Percentiles rank a stretch among this genome's conserved stretches.
phyloP scores from a whole-genome alignment of 2,113 vertebrate genomes.

The Coregonus clupeaformis region DNA sequence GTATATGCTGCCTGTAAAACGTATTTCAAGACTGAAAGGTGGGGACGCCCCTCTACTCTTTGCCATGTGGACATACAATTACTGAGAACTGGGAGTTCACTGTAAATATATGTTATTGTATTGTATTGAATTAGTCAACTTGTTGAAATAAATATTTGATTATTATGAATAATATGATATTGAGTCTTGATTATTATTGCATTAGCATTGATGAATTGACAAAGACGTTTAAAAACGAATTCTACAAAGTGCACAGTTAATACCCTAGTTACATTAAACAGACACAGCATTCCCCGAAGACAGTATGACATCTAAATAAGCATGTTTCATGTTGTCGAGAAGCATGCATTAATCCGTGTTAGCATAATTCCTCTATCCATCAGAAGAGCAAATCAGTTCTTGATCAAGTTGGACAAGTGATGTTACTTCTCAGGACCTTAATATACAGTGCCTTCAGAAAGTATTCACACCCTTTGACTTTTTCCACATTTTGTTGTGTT shows the following conservation, averaged over 20 bases:
- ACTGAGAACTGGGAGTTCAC: constrained; percentile 15
- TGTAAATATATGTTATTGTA: constrained; percentile 44
- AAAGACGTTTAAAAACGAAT: background rate
- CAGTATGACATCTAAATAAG: background rate
- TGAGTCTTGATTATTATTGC: background rate
- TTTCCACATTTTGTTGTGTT: no score
- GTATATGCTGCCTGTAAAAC: background rate
- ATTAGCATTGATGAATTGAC: background rate
- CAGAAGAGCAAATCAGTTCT: background rate
- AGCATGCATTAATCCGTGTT: background rate
- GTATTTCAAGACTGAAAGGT: background rate
- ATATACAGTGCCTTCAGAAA: no score
- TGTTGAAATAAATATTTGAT: constrained; percentile 41
- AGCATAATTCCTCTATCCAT: background rate
- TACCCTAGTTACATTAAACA: background rate
- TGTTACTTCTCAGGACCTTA: no score
- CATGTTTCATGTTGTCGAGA: background rate
- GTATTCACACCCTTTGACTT: no score
- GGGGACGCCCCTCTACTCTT: background rate
- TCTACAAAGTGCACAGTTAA: background rate
- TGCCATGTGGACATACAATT: constrained; percentile 23
- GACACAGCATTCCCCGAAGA: background rate
- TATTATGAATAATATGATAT: constrained; percentile 16
- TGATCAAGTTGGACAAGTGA: no score
- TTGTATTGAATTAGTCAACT: constrained; percentile 29